A percentile compares a stretch with the other conserved stretches of the same genome.
These are phyloP conservation scores for Crotophaga sulcirostris DNA, from an alignment of 2,113 vertebrate genomes.

Conservation along the genomic window DNA sequence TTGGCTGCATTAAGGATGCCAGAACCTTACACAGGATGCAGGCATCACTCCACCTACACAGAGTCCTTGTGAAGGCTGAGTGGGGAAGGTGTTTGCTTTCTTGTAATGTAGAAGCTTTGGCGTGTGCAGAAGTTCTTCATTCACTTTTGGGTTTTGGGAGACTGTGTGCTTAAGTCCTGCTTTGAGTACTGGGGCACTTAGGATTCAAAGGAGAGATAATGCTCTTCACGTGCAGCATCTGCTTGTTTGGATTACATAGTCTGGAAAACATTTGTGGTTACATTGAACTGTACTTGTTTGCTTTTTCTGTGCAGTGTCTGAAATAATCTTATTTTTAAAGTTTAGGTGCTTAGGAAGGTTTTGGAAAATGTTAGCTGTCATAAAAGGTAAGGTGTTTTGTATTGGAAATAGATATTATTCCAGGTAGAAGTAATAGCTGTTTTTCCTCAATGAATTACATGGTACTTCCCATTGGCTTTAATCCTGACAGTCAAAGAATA, in stretches of 20 bases:
- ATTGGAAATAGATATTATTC: background rate
- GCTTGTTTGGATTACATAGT: background rate
- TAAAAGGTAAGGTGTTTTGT: background rate
- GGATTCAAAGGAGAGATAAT: background rate
- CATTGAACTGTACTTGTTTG: background rate
- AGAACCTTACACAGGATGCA: background rate
- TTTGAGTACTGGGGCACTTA: background rate
- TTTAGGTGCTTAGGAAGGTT: background rate
- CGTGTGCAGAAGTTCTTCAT: background rate
- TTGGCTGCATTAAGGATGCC: background rate
- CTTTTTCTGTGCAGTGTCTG: background rate
- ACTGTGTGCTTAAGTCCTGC: background rate
- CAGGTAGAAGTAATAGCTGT: slow-evolving; percentile 15
- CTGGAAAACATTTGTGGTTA: background rate
- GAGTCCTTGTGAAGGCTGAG: background rate
- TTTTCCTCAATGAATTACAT: slow-evolving; percentile 23
- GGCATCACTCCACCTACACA: background rate
- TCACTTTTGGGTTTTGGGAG: background rate
- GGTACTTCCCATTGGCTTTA: background rate
- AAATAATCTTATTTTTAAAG: background rate
- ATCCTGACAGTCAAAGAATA: slow-evolving; percentile 23
- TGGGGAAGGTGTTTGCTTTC: accelerated
- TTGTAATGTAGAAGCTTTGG: background rate
- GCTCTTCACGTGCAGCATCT: background rate
- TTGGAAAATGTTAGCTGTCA: slow-evolving; percentile 1